Conservation (phyloP, 2,797 vertebrate species). For the Enteromius viviparus region DNA sequence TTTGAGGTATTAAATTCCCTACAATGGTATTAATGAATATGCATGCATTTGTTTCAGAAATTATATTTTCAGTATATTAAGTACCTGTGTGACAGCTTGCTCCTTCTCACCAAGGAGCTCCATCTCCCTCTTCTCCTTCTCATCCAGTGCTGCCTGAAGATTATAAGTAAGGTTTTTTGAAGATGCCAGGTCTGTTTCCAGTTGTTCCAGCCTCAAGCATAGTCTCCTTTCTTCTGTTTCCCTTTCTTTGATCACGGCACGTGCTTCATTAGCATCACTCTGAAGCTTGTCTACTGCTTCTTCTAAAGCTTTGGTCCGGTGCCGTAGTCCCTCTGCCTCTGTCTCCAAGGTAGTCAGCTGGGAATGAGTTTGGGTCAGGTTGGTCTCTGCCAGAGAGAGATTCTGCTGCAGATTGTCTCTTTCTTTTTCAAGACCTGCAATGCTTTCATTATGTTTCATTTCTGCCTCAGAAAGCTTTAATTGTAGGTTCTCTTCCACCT, state of each 20-base stretch:
- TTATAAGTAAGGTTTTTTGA: conserved; percentile 83
- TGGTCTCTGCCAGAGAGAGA: conserved; percentile 69
- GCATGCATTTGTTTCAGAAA: neutral
- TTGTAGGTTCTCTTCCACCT: conserved; percentile 76
- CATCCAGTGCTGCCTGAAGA: conserved; percentile 82
- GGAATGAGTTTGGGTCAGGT: conserved; percentile 68
- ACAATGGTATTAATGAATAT: neutral
- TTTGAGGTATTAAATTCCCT: neutral
- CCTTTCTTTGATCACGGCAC: conserved; percentile 75
- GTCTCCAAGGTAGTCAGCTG: conserved; percentile 73
- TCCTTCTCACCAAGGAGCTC: conserved; percentile 88
- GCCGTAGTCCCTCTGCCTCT: conserved; percentile 76
- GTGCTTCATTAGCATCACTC: conserved; percentile 73
- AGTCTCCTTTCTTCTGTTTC: conserved; percentile 83
- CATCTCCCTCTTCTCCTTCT: conserved; percentile 89
- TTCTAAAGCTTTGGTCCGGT: conserved; percentile 77
- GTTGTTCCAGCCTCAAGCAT: conserved; percentile 85
- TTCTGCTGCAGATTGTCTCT: conserved; percentile 71
- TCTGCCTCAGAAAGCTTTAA: conserved; percentile 73
- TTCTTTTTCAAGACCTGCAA: conserved; percentile 77
- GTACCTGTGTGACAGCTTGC: conserved; percentile 83
- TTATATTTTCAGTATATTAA: neutral
- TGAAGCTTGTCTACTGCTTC: conserved; percentile 79
- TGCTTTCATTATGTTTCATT: conserved; percentile 72
- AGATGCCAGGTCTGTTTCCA: conserved; percentile 86